Evolutionary conservation across 2,888 invertebrate genomes (phyloP).

Genomic region (Lumbricus terrestris): DNA sequence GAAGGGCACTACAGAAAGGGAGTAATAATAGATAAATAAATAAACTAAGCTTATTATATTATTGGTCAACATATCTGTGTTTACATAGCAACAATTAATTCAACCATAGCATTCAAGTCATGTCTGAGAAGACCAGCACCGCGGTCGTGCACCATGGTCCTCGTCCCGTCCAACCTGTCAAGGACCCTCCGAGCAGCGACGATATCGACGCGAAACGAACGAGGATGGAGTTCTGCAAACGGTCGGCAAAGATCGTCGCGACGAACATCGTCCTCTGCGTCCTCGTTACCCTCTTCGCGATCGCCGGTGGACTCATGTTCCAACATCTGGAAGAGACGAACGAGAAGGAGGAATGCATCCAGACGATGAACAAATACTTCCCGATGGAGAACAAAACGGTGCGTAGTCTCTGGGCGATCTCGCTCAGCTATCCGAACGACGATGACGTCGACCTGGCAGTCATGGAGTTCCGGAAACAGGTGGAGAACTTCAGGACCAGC

Average conservation of each 20-base stretch:
- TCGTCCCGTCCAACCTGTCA: not conserved
- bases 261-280: slow-evolving; percentile 24
- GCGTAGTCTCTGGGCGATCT: slow-evolving; percentile 31
- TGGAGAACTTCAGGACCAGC: slow-evolving; percentile 48
- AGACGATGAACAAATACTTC: slow-evolving; percentile 49
- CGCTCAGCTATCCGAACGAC: slow-evolving; percentile 12
- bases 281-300: slow-evolving; percentile 28
- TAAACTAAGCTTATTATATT: no score
- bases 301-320: slow-evolving; percentile 23
- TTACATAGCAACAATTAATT: no score
- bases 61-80: no score
- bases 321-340: slow-evolving; percentile 56
- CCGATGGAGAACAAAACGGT: slow-evolving; percentile 45
- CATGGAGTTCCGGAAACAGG: slow-evolving; percentile 24
- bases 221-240: slow-evolving; percentile 28
- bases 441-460: slow-evolving; percentile 24
- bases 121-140: not conserved
- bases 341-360: slow-evolving; percentile 53
- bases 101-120: not conserved
- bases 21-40: no score
- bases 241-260: slow-evolving; percentile 24
- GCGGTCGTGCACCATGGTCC: not conserved
- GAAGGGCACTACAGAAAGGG: no score
- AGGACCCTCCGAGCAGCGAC: not conserved
- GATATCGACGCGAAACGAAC: not conserved